Conservation (phyloP, 2,888 invertebrate genomes). For the Apamea anceps region DNA sequence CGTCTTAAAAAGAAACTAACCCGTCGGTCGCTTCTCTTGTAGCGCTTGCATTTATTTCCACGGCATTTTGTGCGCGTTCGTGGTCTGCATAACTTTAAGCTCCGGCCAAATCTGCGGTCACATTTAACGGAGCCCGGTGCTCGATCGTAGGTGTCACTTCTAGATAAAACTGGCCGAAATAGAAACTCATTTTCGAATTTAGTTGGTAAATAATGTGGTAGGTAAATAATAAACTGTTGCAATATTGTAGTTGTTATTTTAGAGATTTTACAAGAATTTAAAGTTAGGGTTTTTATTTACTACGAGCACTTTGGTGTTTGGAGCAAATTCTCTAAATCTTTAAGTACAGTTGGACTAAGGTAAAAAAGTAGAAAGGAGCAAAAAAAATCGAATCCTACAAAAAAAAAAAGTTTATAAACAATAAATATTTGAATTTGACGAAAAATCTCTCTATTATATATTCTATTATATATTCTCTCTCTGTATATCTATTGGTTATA, state of each 20-base stretch:
- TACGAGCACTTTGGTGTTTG: background rate
- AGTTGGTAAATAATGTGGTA: constrained; percentile 4
- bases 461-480: no score
- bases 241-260: constrained; percentile 11
- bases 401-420: background rate
- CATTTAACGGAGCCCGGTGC: constrained; percentile 35
- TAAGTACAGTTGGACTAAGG: background rate
- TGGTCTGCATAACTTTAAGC: constrained; percentile 54
- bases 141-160: constrained; percentile 33
- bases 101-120: constrained; percentile 54
- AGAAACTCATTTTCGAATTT: constrained; percentile 30
- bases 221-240: constrained; percentile 18
- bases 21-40: constrained; percentile 19
- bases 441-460: no score
- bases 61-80: constrained; percentile 44
- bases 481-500: no score
- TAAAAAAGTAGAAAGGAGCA: background rate
- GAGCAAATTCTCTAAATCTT: no score
- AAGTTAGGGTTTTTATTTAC: background rate
- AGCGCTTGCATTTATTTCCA: constrained; percentile 43
- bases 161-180: constrained; percentile 19
- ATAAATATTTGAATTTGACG: background rate
- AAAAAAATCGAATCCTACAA: background rate
- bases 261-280: background rate
- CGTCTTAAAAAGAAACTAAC: constrained; percentile 20